These are phyloP conservation scores for Haplochromis vanheusdeni DNA, from an alignment of 2,113 vertebrate species.

Conservation along the genomic window DNA sequence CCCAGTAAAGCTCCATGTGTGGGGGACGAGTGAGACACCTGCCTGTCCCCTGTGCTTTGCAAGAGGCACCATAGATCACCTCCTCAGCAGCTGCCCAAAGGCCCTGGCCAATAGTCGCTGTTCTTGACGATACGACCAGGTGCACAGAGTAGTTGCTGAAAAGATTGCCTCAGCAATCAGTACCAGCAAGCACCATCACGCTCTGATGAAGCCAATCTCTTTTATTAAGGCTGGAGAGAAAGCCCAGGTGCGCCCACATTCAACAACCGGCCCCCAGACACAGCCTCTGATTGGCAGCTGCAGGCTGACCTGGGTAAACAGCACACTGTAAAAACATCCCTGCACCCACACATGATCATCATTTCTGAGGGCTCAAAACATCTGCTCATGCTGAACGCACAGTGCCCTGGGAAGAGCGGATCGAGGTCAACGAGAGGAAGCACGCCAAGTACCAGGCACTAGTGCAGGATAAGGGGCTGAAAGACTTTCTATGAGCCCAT, in stretches of 20 bases:
- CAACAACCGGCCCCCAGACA: background rate
- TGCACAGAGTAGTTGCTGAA: background rate
- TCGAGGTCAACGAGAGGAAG: background rate
- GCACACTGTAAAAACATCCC: background rate
- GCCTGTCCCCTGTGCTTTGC: background rate
- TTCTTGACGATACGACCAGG: background rate
- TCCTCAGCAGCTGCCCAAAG: background rate
- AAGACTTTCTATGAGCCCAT: background rate
- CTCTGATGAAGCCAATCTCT: background rate
- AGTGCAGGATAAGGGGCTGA: accelerated
- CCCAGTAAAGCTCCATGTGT: background rate
- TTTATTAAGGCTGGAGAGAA: background rate
- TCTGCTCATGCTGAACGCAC: background rate
- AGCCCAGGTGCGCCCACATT: background rate
- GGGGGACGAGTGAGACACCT: background rate
- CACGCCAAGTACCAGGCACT: background rate
- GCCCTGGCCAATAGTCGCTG: accelerated
- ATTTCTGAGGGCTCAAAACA: background rate
- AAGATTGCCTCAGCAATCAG: background rate
- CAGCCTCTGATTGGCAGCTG: background rate
- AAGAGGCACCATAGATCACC: background rate
- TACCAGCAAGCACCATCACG: background rate
- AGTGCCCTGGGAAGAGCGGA: background rate
- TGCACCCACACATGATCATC: accelerated
- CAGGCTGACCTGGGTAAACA: background rate